A percentile compares a stretch with the other conserved stretches of the same genome.
Evolutionary conservation across 2,888 invertebrate species (phyloP).

Genomic region (Pedicia rivosa): DNA sequence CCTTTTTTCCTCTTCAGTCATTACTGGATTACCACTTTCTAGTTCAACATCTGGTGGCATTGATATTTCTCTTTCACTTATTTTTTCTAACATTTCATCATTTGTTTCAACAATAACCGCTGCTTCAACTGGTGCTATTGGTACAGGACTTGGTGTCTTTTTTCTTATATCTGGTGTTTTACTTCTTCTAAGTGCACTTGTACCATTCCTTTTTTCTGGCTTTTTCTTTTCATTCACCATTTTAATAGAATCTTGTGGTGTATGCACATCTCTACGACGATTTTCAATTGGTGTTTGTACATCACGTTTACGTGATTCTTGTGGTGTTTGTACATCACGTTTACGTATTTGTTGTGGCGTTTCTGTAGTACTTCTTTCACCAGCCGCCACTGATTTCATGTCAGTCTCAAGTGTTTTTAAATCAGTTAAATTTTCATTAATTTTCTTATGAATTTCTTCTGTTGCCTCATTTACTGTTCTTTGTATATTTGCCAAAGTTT

Average conservation of each 20-base stretch:
- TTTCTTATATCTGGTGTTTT: not conserved
- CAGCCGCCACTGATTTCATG: slow-evolving; percentile 17
- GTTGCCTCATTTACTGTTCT: slow-evolving; percentile 25
- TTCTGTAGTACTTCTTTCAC: too few species aligned
- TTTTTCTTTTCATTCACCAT: not conserved
- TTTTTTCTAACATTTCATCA: slow-evolving; percentile 23
- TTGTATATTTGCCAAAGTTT: slow-evolving; percentile 23
- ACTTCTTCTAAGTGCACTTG: too few species aligned
- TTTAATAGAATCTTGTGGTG: slow-evolving; percentile 4
- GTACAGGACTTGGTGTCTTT: slow-evolving; percentile 11
- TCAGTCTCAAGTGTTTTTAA: slow-evolving; percentile 24
- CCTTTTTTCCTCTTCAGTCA: too few species aligned
- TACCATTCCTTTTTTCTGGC: slow-evolving; percentile 7
- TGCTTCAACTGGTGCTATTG: slow-evolving; percentile 10
- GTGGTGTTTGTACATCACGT: too few species aligned
- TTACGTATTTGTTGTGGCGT: too few species aligned
- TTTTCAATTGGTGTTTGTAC: slow-evolving; percentile 19
- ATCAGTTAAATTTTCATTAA: slow-evolving; percentile 25
- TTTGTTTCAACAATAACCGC: slow-evolving; percentile 9
- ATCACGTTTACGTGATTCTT: slow-evolving; percentile 5
- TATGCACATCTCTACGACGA: too few species aligned
- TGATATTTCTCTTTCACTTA: slow-evolving; percentile 33
- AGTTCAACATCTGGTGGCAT: slow-evolving; percentile 43
- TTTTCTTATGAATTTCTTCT: slow-evolving; percentile 27
- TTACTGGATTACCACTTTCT: slow-evolving; percentile 39